Conservation (phyloP, 1,140 invertebrate genomes). For the Pachypsylla venusta region DNA sequence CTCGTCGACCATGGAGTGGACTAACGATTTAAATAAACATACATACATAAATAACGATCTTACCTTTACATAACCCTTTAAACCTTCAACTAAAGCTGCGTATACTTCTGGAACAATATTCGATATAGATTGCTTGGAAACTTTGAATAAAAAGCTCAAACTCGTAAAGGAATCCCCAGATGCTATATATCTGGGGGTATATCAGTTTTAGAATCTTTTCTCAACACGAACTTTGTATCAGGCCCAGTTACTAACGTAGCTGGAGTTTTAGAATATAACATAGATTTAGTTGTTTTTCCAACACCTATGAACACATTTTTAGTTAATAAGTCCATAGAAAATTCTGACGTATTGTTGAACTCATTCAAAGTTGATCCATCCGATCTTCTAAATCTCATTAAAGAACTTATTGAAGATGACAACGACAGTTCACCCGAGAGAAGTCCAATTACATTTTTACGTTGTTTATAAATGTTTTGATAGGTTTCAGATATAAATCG, state of each 20-base stretch:
- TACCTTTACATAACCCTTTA: too few species aligned
- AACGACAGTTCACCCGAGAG: not conserved
- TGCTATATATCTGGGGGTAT: too few species aligned
- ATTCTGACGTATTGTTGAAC: not conserved
- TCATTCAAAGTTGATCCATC: not conserved
- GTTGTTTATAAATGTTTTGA: not conserved
- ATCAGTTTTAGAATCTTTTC: not conserved
- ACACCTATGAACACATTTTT: not conserved
- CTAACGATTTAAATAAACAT: too few species aligned
- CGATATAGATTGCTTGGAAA: too few species aligned
- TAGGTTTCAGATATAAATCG: not conserved
- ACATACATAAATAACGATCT: too few species aligned
- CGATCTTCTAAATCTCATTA: not conserved
- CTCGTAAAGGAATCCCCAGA: too few species aligned
- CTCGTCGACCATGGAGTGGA: too few species aligned
- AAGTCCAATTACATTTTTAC: constrained; percentile 2
- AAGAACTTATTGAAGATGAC: not conserved
- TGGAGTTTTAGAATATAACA: not conserved
- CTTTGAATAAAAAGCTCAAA: too few species aligned
- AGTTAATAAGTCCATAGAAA: too few species aligned
- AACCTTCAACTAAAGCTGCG: too few species aligned
- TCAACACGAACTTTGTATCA: not conserved
- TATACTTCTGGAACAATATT: too few species aligned
- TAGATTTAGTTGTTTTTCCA: not conserved
- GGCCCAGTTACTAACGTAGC: not conserved